phyloP scores from a whole-genome alignment of 2,888 invertebrate genomes.

The Nymphalis c-album region DNA sequence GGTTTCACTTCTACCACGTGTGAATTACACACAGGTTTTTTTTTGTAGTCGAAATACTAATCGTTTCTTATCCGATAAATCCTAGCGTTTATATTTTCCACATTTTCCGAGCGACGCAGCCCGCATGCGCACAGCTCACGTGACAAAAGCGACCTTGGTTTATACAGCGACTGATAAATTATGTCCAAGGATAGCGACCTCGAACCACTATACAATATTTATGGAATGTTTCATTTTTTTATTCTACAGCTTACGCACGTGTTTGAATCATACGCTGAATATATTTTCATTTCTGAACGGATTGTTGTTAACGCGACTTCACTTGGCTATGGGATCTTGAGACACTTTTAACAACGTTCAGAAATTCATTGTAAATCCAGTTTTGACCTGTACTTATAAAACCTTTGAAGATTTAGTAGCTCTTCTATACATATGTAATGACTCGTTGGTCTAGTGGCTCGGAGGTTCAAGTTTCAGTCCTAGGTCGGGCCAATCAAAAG shows the following conservation, averaged over 20 bases:
- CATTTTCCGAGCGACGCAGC: constrained; percentile 45
- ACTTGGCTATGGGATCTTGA: too few relatives aligned
- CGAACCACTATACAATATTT: constrained; percentile 41
- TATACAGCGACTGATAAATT: constrained; percentile 47
- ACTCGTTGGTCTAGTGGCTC: too few relatives aligned
- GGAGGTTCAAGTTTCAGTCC: too few relatives aligned
- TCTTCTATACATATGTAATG: too few relatives aligned
- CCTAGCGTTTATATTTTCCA: constrained; percentile 34
- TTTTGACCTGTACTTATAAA: too few relatives aligned
- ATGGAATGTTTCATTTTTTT: constrained; percentile 21
- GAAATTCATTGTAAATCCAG: too few relatives aligned
- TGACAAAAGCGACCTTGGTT: constrained; percentile 55
- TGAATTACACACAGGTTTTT: too few relatives aligned
- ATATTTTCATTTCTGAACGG: not conserved
- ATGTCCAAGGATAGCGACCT: constrained; percentile 44
- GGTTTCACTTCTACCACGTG: too few relatives aligned
- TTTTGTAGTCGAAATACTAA: not conserved
- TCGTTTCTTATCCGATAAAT: not conserved
- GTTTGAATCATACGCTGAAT: constrained; percentile 17
- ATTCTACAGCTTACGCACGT: constrained; percentile 21
- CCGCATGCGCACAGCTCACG: constrained; percentile 51
- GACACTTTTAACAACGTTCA: too few relatives aligned
- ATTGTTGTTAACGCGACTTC: too few relatives aligned
- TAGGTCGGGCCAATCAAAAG: too few relatives aligned
- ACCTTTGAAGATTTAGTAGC: too few relatives aligned